These are phyloP conservation scores for Equus quagga DNA, from an alignment of 2,113 vertebrate genomes.

Conservation along the genomic window DNA sequence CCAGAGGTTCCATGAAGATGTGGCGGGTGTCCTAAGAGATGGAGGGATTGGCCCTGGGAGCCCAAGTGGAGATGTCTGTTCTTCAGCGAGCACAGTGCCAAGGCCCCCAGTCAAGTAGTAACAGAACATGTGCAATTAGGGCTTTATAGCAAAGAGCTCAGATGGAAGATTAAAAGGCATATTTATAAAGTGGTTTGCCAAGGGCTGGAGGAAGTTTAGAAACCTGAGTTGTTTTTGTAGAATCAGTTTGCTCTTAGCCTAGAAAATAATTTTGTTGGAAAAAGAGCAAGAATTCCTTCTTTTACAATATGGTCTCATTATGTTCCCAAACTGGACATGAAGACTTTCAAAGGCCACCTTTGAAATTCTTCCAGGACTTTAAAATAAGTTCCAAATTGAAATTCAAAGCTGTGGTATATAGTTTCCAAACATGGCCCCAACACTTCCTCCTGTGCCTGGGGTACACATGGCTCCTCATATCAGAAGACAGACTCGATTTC, in stretches of 20 bases:
- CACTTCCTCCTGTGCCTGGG: background rate
- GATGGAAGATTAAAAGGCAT: slow-evolving; percentile 68
- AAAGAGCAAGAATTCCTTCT: slow-evolving; percentile 37
- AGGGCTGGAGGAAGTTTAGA: slow-evolving; percentile 50
- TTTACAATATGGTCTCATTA: slow-evolving; percentile 51
- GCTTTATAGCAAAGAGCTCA: slow-evolving; percentile 25
- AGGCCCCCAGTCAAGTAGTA: background rate
- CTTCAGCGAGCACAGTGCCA: background rate
- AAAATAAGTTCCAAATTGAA: slow-evolving; percentile 51
- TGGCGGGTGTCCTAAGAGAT: background rate
- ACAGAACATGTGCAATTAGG: slow-evolving; percentile 46
- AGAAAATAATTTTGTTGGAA: slow-evolving; percentile 60
- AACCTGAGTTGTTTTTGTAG: slow-evolving; percentile 57
- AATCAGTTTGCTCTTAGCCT: slow-evolving; percentile 27
- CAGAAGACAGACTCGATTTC: background rate
- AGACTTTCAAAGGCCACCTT: slow-evolving; percentile 56
- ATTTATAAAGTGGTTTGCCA: slow-evolving; percentile 36
- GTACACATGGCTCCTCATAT: background rate
- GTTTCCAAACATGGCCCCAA: slow-evolving; percentile 2
- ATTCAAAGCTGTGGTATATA: background rate
- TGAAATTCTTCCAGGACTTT: slow-evolving; percentile 56
- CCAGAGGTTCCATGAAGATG: background rate
- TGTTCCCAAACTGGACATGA: slow-evolving; percentile 55
- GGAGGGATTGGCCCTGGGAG: background rate
- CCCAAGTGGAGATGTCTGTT: background rate